These are phyloP conservation scores for Parambassis ranga DNA, from an alignment of 2,797 vertebrate genomes.

Conservation along the genomic window DNA sequence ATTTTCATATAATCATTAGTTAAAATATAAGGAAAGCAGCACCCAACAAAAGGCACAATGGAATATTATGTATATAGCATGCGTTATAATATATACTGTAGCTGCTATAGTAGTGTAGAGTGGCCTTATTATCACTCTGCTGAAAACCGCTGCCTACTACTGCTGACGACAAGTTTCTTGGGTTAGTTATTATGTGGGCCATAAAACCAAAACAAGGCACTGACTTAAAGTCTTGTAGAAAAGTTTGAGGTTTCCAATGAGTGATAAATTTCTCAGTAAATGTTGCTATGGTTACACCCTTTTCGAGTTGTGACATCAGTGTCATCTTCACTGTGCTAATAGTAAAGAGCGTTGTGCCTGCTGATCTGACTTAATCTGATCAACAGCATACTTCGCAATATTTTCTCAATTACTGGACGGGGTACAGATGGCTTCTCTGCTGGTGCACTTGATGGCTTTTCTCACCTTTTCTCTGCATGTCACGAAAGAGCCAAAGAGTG, in stretches of 20 bases:
- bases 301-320: too few species aligned
- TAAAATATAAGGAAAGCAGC: too few species aligned
- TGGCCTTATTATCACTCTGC: background rate
- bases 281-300: too few species aligned
- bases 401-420: background rate
- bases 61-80: too few species aligned
- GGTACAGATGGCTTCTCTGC: constrained; percentile 6
- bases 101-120: too few species aligned
- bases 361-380: background rate
- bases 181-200: background rate
- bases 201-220: background rate
- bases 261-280: too few species aligned
- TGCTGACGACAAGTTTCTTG: background rate
- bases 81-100: too few species aligned
- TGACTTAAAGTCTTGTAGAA: too few species aligned
- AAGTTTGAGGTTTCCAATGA: too few species aligned
- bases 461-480: constrained; percentile 26
- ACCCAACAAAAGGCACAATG: too few species aligned
- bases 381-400: background rate
- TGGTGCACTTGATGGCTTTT: constrained; percentile 13
- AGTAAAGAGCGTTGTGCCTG: background rate
- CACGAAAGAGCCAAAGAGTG: background rate
- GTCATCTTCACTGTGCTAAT: background rate
- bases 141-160: too few species aligned
- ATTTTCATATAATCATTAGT: too few species aligned